Evolutionary conservation across 92 coral and sea anemone species (phyloP), one percentile per base, ranked within the genome.

Genomic region (Scolanthus callimorphus): DNA sequence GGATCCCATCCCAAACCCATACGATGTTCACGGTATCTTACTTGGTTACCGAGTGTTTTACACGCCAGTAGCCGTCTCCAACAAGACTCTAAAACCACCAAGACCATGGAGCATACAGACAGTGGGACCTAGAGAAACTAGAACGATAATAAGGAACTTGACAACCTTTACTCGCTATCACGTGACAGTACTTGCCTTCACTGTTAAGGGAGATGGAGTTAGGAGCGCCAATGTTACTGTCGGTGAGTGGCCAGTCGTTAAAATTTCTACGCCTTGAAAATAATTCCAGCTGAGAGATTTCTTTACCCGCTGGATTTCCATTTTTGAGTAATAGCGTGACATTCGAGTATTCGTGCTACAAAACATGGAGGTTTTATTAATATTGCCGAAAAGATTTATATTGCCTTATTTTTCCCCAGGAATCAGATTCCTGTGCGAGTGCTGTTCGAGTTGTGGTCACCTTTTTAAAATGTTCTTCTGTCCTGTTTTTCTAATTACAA

Each of bases 21-120:
- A 77, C 55, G 88, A 88, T 77, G 84, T 94, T 62, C 99, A 94
- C 28, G 99, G 99, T 4, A 70, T 94, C 43, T 62, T 94, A 47
- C 94, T 70, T 24, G 99, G 99, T 4, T 94, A 94, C 59, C 71
- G 69, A 65, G 80, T 94, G 21, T 57, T 76, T 31, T 91, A 91
- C 84, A 72, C 57, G 43, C 82, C 92, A 1, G 69, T 91, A 25
- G 79, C 83, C 4, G 76, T 78, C 30, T 51, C 86, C 3, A 77
- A 82, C 45, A 30, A 72, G 41, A 57, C 71, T 2, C 39, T 57
- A 22, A 50, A 62, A 24, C 29, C 39, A 30, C 67, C 69, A 20
- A 17, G 31, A 10, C 25, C 29, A 34, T 39, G 49, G 25, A 56
- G 31, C 37, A 28, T 20, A 19, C 25, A 70, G 39, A 65, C 54